Conservation (phyloP, 2,113 vertebrate species). For the Hippocampus abdominalis region DNA sequence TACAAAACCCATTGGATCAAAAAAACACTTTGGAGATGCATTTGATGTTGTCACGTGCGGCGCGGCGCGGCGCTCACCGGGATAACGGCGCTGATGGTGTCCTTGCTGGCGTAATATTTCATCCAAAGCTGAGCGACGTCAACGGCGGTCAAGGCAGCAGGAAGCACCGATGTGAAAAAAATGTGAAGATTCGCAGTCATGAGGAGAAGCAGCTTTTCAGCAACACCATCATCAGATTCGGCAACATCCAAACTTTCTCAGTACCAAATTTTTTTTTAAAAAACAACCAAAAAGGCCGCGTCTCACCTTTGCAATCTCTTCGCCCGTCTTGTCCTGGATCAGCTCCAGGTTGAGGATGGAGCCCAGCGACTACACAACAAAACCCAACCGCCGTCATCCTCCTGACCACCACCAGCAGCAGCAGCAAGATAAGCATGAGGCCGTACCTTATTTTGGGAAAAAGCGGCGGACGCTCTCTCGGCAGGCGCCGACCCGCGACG, state of each 20-base stretch:
- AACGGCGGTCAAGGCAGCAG: not conserved
- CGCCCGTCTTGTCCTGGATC: slow-evolving; percentile 82
- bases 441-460: slow-evolving; percentile 86
- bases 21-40: no score
- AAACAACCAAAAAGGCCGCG: no score
- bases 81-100: slow-evolving; percentile 90
- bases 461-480: slow-evolving; percentile 61
- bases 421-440: not conserved
- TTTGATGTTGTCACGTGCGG: no score
- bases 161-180: not conserved
- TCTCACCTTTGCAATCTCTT: slow-evolving; percentile 86
- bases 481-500: slow-evolving; percentile 54
- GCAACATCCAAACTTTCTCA: no score
- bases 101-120: slow-evolving; percentile 83
- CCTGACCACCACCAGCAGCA: not conserved
- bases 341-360: slow-evolving; percentile 88
- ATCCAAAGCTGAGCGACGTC: slow-evolving; percentile 84
- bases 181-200: no score
- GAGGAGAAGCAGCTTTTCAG: not conserved
- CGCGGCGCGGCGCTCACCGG: slow-evolving; percentile 82
- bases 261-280: no score
- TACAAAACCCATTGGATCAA: not conserved
- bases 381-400: not conserved
- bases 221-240: not conserved
- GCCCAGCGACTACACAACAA: slow-evolving; percentile 76